Conservation (phyloP, 2,113 vertebrate genomes). For the Ascaphus truei region DNA sequence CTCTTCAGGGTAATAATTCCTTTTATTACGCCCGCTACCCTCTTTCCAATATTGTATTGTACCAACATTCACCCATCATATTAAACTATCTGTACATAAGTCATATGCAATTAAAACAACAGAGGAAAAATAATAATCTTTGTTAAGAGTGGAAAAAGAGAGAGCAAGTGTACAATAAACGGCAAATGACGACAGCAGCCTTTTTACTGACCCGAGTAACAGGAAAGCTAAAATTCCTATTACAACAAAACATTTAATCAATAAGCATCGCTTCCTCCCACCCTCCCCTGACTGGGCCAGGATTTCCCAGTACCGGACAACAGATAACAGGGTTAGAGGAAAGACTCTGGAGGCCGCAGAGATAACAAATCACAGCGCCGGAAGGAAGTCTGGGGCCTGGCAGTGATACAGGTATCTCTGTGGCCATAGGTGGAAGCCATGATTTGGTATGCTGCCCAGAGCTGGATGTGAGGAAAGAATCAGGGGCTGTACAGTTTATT, state of each 20-base stretch:
- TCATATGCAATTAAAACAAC: too few relatives aligned
- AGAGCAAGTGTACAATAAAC: too few relatives aligned
- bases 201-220: too few relatives aligned
- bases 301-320: not conserved
- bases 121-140: too few relatives aligned
- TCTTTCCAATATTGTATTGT: too few relatives aligned
- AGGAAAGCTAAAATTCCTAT: not conserved
- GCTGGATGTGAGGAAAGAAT: not conserved
- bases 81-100: too few relatives aligned
- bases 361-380: not conserved
- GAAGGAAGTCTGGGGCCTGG: constrained; percentile 18
- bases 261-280: not conserved
- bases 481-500: not conserved
- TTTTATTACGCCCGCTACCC: too few relatives aligned
- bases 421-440: not conserved
- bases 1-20: too few relatives aligned
- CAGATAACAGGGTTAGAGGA: constrained; percentile 5
- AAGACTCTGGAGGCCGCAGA: not conserved
- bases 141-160: too few relatives aligned
- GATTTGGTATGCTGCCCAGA: not conserved
- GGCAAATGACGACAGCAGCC: too few relatives aligned
- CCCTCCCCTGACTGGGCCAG: not conserved
- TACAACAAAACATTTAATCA: not conserved
- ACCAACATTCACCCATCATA: too few relatives aligned
- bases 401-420: not conserved